phyloP scores from a whole-genome alignment of 2,797 vertebrate species.

The Linurgus olivaceus region DNA sequence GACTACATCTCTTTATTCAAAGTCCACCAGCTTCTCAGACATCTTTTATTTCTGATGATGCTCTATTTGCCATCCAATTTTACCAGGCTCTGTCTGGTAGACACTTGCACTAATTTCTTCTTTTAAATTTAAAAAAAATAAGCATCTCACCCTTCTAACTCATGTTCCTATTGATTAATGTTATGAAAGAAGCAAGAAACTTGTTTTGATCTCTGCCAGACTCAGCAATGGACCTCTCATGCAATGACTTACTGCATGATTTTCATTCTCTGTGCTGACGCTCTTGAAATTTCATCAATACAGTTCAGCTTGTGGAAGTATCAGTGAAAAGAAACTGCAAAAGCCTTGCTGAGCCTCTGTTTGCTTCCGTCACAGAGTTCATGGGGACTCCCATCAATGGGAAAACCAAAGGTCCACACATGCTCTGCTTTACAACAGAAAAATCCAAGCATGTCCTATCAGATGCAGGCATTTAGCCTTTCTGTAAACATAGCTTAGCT shows the following conservation, averaged over 20 bases:
- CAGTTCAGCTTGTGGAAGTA: accelerated
- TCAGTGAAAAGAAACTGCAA: background rate
- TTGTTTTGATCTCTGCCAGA: background rate
- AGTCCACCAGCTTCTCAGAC: background rate
- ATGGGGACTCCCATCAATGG: background rate
- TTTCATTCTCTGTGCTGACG: background rate
- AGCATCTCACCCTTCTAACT: background rate
- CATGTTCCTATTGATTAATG: background rate
- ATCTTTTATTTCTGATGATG: background rate
- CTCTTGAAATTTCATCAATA: background rate
- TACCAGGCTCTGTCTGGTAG: background rate
- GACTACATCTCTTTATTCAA: background rate
- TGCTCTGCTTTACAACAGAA: background rate
- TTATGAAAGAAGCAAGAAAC: background rate
- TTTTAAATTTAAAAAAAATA: background rate
- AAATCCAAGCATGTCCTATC: background rate
- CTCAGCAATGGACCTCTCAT: background rate
- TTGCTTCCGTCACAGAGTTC: background rate
- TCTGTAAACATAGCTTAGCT: background rate
- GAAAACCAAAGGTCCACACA: background rate
- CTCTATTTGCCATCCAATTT: background rate
- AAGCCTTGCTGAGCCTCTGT: background rate
- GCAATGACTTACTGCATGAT: background rate
- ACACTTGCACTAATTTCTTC: background rate
- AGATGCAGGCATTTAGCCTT: background rate